phyloP scores from a whole-genome alignment of 2,888 invertebrate genomes.

The Marronus borbonicus region DNA sequence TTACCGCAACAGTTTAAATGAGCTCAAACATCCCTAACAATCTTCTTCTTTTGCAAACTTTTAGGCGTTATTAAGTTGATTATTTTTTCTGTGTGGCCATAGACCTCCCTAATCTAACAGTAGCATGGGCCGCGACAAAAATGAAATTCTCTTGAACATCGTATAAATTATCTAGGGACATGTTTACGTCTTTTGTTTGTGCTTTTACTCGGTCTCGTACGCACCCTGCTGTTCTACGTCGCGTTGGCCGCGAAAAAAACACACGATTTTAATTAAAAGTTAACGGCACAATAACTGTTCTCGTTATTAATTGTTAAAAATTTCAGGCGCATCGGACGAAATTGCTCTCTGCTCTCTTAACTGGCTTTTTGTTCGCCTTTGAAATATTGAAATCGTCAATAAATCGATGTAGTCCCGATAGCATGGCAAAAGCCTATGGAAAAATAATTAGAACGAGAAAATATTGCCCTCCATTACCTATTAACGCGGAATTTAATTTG shows the following conservation, averaged over 20 bases:
- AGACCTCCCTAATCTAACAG: background rate
- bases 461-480: slow-evolving; percentile 4
- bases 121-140: background rate
- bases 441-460: slow-evolving; percentile 34
- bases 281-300: slow-evolving; percentile 41
- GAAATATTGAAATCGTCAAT: slow-evolving; percentile 28
- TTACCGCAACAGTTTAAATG: too few relatives aligned
- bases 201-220: background rate
- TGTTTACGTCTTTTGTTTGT: slow-evolving; percentile 18
- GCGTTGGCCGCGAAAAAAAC: slow-evolving; percentile 12
- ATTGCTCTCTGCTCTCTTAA: slow-evolving; percentile 19
- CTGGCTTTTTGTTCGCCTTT: slow-evolving; percentile 26
- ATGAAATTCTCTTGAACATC: slow-evolving; percentile 22
- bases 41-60: background rate
- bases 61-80: background rate
- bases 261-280: slow-evolving; percentile 45
- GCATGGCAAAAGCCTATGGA: slow-evolving; percentile 7
- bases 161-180: slow-evolving; percentile 18
- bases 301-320: slow-evolving; percentile 45
- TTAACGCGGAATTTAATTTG: background rate
- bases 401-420: slow-evolving; percentile 6
- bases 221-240: background rate
- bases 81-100: background rate
- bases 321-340: slow-evolving; percentile 15
- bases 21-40: background rate